Percentiles rank a stretch among this genome's conserved stretches.
Evolutionary conservation across 2,888 invertebrate genomes (phyloP).

Genomic region (Kuschelorhynchus macadamiae): DNA sequence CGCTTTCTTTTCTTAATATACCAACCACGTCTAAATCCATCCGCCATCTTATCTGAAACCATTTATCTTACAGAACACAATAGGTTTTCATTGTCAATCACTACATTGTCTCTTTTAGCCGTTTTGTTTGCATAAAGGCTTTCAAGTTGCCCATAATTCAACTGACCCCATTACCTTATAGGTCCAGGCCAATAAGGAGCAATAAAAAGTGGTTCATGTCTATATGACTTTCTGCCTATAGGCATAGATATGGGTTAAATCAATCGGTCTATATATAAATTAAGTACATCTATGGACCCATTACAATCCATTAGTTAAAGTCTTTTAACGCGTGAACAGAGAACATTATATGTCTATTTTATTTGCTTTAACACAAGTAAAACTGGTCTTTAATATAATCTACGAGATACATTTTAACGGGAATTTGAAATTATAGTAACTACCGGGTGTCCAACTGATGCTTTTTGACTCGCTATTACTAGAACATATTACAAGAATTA

Average conservation of each 20-base stretch:
- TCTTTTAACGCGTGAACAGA: no score
- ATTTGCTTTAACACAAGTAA: no score
- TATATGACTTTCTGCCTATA: slow-evolving; percentile 9
- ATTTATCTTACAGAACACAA: slow-evolving; percentile 24
- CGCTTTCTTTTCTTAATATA: not conserved
- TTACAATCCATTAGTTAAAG: slow-evolving; percentile 11
- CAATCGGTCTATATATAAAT: slow-evolving; percentile 5
- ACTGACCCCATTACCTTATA: slow-evolving; percentile 18
- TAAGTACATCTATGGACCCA: slow-evolving; percentile 14
- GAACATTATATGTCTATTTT: no score
- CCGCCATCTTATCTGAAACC: slow-evolving; percentile 8
- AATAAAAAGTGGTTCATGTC: slow-evolving; percentile 30
- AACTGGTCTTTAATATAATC: no score
- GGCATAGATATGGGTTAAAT: slow-evolving; percentile 16
- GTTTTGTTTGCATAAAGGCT: slow-evolving; percentile 23
- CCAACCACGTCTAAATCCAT: slow-evolving; percentile 8
- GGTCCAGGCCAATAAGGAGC: slow-evolving; percentile 8
- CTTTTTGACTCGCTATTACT: no score
- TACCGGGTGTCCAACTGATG: no score
- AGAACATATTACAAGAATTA: no score
- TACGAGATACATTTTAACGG: no score
- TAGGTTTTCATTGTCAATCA: slow-evolving; percentile 27
- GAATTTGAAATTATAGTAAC: no score
- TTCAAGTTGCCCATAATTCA: slow-evolving; percentile 6
- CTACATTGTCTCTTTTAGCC: slow-evolving; percentile 15